Evolutionary conservation across 2,797 vertebrate species (phyloP), one percentile per base, ranked within the genome.

Genomic region (Apodemus agrarius): DNA sequence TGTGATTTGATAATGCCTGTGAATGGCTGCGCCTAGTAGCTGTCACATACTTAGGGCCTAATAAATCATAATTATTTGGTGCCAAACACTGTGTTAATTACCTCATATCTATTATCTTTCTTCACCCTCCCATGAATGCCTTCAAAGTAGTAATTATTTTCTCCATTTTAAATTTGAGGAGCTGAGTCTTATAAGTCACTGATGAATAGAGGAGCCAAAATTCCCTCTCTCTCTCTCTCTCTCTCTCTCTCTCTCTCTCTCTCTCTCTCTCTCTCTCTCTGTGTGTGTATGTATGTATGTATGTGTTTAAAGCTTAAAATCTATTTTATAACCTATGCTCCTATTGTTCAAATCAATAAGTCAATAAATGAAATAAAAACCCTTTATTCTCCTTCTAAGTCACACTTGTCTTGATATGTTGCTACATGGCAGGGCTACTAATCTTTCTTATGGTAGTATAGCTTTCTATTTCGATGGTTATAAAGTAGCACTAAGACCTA

Each of bases 271-370:
- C 0, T 67, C 13, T 72, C 6, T 75, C 4, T 59, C 11, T 24
- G 10, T 19, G 59, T 63, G n/a, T 40, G 46, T 46, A 7, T 46
- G 46, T 49, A 9, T 49, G 21, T 29, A 17, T 67, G 29, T 82
- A 7, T 46, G 37, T 83, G 61, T 75, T 19, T 34, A 49, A 87
- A 75, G 69, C 72, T 8, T 78, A 74, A 96, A 95, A 90, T 90
- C 12, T 90, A 21, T 76, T 89, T 89, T 65, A 49, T 74, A 52
- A 89, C 12, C 6, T 85, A 5, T 89, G 67, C 37, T 95, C 3
- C 87, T 69, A 29, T 80, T 93, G 26, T 69, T 29, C 52, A 91
- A 88, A 88, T 92, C 88, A 90, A 90, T 93, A 54, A 90, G 75
- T 69, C 40, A 85, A 72, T 80, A 90, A 95, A 79, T 19, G 69